phyloP scores from a whole-genome alignment of 2,113 vertebrate species.

The Sinosuthora webbiana region DNA sequence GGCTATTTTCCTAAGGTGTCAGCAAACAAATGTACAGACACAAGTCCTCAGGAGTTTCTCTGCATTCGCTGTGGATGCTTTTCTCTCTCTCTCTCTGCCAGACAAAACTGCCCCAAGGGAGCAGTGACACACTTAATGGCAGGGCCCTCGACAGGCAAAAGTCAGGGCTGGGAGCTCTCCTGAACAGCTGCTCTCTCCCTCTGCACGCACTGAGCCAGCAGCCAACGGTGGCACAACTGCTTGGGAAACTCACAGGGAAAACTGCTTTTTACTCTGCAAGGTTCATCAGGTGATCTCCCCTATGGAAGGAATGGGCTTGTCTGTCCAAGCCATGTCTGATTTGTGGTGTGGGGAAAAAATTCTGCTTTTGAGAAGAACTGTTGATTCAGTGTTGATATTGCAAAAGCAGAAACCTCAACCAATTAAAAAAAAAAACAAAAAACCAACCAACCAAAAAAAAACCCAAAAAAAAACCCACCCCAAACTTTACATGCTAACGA shows the following conservation, averaged over 20 bases:
- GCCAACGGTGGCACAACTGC: neutral
- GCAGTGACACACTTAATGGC: slow-evolving; percentile 43
- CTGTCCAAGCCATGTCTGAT: neutral
- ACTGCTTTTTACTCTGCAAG: neutral
- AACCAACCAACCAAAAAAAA: too few relatives aligned
- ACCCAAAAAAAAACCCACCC: too few relatives aligned
- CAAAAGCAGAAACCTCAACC: neutral
- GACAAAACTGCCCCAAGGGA: slow-evolving; percentile 45
- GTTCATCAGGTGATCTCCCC: neutral
- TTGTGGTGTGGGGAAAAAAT: neutral
- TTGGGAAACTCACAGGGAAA: neutral
- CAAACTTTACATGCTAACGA: neutral
- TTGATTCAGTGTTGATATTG: neutral
- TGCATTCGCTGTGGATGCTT: neutral
- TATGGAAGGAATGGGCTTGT: neutral
- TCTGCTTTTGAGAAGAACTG: neutral
- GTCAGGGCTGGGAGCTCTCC: neutral
- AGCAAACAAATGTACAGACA: slow-evolving; percentile 17
- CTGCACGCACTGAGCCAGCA: neutral
- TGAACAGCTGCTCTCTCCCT: slow-evolving; percentile 40
- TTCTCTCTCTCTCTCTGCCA: neutral
- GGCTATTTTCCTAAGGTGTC: slow-evolving; percentile 38
- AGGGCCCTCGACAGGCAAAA: neutral
- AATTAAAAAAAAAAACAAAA: neutral
- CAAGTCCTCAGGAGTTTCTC: slow-evolving; percentile 23